Percentiles rank a stretch among this genome's conserved stretches.
Evolutionary conservation across 1,140 invertebrate species (phyloP).

Genomic region (Neodiprion lecontei): DNA sequence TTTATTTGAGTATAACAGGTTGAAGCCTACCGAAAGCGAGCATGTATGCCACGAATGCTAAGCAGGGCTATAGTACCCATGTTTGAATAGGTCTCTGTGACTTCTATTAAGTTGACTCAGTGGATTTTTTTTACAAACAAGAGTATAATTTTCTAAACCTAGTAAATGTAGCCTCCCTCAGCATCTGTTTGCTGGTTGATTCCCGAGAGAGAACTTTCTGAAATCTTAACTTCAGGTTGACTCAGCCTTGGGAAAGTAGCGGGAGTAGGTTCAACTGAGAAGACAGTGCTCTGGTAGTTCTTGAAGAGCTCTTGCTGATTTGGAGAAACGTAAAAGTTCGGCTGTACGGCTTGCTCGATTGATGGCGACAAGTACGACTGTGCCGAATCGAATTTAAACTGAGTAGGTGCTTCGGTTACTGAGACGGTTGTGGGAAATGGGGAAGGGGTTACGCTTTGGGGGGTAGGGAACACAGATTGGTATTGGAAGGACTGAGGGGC

Average conservation of each 20-base stretch:
- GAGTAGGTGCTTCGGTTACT: background rate
- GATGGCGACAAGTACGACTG: conserved; percentile 13
- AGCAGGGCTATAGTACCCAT: conserved; percentile 17
- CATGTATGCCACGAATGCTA: conserved; percentile 20
- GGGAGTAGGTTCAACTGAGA: background rate
- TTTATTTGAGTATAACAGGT: conserved; percentile 38
- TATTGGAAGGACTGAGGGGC: background rate
- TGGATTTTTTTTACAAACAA: conserved; percentile 11
- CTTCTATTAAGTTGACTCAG: background rate
- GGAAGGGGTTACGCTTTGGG: background rate
- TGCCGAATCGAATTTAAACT: background rate
- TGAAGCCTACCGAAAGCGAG: conserved; percentile 15
- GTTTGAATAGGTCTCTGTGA: conserved; percentile 13
- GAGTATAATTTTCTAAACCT: conserved; percentile 15
- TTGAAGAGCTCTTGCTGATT: background rate
- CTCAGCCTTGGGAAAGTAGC: conserved; percentile 22
- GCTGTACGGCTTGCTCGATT: background rate
- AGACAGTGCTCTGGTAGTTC: background rate
- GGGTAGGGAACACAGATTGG: background rate
- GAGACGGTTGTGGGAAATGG: background rate
- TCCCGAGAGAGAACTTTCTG: background rate
- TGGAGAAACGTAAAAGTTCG: background rate
- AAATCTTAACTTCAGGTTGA: conserved; percentile 26
- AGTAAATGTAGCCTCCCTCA: conserved; percentile 55
- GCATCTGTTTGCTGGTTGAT: conserved; percentile 22